Conservation (phyloP, 2,113 vertebrate genomes). For the Paratilapia polleni region DNA sequence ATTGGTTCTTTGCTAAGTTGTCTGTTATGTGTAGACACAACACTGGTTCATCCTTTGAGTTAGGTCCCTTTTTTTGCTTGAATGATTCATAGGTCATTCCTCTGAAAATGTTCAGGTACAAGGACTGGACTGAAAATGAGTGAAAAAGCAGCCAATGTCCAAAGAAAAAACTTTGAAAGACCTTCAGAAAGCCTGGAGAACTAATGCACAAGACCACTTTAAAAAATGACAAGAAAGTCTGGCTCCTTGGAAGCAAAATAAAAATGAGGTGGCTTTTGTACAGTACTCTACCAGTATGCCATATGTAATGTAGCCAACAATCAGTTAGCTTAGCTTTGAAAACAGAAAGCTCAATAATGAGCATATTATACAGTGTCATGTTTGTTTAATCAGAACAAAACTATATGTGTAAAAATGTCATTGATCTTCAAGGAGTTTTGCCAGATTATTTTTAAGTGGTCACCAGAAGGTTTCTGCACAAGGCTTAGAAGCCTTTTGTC, state of each 20-base stretch:
- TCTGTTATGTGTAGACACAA: too few species aligned
- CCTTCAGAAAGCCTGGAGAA: neutral
- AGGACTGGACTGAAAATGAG: neutral
- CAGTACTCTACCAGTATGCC: neutral
- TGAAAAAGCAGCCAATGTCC: neutral
- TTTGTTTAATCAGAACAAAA: neutral
- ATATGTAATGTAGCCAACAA: neutral
- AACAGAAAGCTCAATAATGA: neutral
- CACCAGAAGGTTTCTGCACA: neutral
- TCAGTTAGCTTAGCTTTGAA: slow-evolving; percentile 1
- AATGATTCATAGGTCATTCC: too few species aligned
- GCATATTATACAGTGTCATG: neutral
- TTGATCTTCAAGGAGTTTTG: neutral
- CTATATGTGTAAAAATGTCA: neutral
- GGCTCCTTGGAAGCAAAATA: too few species aligned
- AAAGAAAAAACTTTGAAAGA: neutral
- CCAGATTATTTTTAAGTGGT: neutral
- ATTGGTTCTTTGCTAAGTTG: too few species aligned
- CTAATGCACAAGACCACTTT: neutral
- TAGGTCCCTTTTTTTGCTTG: too few species aligned
- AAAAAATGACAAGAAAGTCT: neutral
- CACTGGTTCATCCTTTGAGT: too few species aligned
- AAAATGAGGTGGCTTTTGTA: neutral
- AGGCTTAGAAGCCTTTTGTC: neutral
- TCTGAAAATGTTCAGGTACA: too few species aligned